Percentiles rank a stretch among this genome's conserved stretches.
phyloP scores from a whole-genome alignment of 1,140 invertebrate species.

The Camponotus pennsylvanicus region DNA sequence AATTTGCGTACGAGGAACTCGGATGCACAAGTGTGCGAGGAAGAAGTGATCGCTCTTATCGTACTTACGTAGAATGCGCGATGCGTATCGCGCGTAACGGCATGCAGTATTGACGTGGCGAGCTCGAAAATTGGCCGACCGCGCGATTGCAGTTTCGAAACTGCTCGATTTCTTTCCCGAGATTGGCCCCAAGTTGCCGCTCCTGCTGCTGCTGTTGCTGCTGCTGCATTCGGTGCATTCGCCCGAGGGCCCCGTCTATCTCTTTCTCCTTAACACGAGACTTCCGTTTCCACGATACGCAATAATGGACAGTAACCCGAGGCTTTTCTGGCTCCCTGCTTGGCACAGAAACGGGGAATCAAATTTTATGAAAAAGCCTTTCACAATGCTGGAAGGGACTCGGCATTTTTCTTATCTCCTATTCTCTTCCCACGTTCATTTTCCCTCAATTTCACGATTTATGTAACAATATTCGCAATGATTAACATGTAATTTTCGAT shows the following conservation, averaged over 20 bases:
- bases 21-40: background rate
- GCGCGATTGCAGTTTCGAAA: conserved; percentile 70
- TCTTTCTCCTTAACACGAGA: conserved; percentile 72
- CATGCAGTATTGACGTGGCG: conserved; percentile 33
- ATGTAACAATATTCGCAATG: background rate
- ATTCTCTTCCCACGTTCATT: conserved; percentile 5
- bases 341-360: background rate
- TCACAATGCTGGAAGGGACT: conserved; percentile 1
- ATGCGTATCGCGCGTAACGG: conserved; percentile 58
- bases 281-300: conserved; percentile 79
- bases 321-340: conserved; percentile 31
- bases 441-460: conserved; percentile 30
- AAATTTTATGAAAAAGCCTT: conserved; percentile 42
- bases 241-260: conserved; percentile 73
- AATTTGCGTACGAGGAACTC: conserved; percentile 10
- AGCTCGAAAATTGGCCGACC: conserved; percentile 56
- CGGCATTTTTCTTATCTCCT: background rate
- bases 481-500: background rate
- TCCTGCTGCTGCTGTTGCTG: conserved; percentile 15
- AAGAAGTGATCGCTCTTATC: conserved; percentile 8
- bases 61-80: conserved; percentile 50
- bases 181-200: conserved; percentile 48
- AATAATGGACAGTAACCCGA: conserved; percentile 47
- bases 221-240: conserved; percentile 66
- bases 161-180: conserved; percentile 76